Conservation (phyloP, 2,797 vertebrate species). For the Hypotaenidia okinawae region DNA sequence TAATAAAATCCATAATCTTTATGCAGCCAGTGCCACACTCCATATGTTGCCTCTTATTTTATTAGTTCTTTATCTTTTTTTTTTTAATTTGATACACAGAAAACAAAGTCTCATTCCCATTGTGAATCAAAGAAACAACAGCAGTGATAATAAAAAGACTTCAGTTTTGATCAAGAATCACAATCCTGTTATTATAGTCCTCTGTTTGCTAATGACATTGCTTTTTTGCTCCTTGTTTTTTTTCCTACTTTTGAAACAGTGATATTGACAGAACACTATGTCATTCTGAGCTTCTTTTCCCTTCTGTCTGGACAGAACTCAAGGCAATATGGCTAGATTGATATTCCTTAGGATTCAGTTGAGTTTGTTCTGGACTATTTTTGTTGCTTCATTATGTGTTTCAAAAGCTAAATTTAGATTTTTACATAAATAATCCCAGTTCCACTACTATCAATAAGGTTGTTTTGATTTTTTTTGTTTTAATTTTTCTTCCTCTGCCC, state of each 20-base stretch:
- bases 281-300: background rate
- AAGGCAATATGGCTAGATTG: background rate
- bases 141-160: background rate
- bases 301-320: background rate
- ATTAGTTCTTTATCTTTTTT: constrained; percentile 23
- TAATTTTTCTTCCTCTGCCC: too few relatives aligned
- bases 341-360: background rate
- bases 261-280: background rate
- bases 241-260: background rate
- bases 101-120: constrained; percentile 26
- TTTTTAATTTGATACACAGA: background rate
- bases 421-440: background rate
- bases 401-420: background rate
- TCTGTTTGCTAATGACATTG: background rate
- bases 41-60: constrained; percentile 57
- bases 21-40: constrained; percentile 35
- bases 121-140: constrained; percentile 28
- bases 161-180: constrained; percentile 49
- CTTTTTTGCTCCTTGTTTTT: background rate
- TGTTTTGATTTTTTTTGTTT: too few relatives aligned
- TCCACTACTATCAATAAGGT: background rate
- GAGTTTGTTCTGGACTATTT: background rate
- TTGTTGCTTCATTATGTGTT: background rate
- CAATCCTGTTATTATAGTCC: background rate
- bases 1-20: constrained; percentile 64